Evolutionary conservation across 2,113 vertebrate genomes (phyloP), one percentile per base, ranked within the genome.

Genomic region (Dendrocopos noguchii): DNA sequence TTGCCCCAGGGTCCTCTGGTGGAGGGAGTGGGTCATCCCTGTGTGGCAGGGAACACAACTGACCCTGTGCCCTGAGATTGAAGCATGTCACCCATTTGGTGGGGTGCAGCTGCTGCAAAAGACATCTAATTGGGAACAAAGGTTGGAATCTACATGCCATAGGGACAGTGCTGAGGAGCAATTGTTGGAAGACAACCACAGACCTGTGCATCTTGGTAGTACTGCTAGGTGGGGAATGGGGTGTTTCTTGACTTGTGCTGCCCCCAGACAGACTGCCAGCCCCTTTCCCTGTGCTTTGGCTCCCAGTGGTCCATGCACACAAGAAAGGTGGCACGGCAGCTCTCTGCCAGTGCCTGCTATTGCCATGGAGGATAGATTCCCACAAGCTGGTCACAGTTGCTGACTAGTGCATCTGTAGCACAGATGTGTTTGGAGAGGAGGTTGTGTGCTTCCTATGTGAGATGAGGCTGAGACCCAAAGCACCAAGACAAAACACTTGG

Each of bases 111-210:
- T 29, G 46, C 25, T 68, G 47, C 59, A 80, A 36, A 42, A 71
- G 20, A 3, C 1, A 0, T 47, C 28, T 71, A 59, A n/a, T 1
- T 28, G 24, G 36, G 15, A 66, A 7, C 25, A 28, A 15, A 22
- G 16, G 33, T 39, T 33, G 57, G 42, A 53, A 15, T 50, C 10
- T 0, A 0, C 34, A 2, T 63, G 52, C 61, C 10, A 5, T 2
- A 36, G 46, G 46, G 34, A 47, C 14, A 15, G 12, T 8, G 65
- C 36, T 60, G 65, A 77, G 68, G 44, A 67, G 55, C 28, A 66
- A 36, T 7, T 66, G 10, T 22, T 73, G 65, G 8, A 44, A 44
- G 10, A 86, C 55, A 39, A 44, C 12, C 4, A 29, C 73, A 60
- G 17, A 42, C 7, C 21, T 13, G 15, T 13, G 56, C 6, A 29